Conservation (phyloP, 2,888 invertebrate genomes). For the Tineola bisselliella region DNA sequence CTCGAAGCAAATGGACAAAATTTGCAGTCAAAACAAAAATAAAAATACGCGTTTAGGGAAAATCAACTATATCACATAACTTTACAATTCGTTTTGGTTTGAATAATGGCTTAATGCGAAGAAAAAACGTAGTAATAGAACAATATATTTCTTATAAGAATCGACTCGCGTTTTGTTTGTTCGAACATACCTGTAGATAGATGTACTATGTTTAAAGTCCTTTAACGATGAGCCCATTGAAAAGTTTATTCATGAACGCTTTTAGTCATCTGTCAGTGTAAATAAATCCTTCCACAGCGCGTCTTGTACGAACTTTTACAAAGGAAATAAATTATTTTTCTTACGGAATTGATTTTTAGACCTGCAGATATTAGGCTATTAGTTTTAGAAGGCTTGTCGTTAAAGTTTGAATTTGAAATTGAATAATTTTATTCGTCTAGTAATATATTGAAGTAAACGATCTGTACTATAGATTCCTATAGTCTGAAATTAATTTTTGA, state of each 20-base stretch:
- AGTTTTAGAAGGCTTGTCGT: too few species aligned
- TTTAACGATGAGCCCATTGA: not conserved
- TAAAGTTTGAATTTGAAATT: too few species aligned
- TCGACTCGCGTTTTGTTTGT: not conserved
- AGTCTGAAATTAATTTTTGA: too few species aligned
- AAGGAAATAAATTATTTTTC: not conserved
- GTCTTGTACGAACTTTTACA: not conserved
- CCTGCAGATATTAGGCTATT: too few species aligned
- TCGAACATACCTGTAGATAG: not conserved
- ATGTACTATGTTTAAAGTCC: not conserved
- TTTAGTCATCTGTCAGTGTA: slow-evolving; percentile 1
- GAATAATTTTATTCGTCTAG: too few species aligned
- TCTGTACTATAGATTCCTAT: too few species aligned
- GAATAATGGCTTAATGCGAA: not conserved
- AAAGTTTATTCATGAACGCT: slow-evolving; percentile 1
- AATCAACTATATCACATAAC: not conserved
- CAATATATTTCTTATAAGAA: not conserved
- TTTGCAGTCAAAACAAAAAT: slow-evolving; percentile 56
- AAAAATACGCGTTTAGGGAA: not conserved
- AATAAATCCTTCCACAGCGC: not conserved
- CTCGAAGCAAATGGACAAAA: slow-evolving; percentile 43
- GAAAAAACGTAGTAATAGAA: not conserved
- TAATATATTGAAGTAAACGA: too few species aligned
- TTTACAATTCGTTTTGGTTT: not conserved
- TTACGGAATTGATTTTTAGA: too few species aligned